Conservation (phyloP, 1,140 invertebrate genomes). For the Sinonovacula constricta region DNA sequence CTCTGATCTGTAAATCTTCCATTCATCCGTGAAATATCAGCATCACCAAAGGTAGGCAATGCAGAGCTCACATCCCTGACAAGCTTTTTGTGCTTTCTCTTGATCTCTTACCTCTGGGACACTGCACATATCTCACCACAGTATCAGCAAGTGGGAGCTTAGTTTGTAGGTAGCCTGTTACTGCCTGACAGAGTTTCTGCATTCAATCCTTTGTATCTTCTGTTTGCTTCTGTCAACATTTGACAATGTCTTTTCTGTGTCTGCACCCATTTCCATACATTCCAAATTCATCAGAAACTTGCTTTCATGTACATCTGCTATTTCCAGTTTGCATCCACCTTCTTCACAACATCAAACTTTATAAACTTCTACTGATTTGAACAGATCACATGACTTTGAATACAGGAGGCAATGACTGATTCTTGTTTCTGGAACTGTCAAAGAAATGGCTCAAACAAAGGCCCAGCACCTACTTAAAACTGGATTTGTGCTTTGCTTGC, state of each 20-base stretch:
- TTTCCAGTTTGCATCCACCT: neutral
- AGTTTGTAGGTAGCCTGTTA: conserved; percentile 9
- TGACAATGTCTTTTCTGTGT: conserved; percentile 6
- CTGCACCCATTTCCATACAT: neutral
- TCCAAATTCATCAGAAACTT: neutral
- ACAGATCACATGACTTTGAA: neutral
- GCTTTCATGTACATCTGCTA: neutral
- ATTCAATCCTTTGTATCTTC: neutral
- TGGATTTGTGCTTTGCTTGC: neutral
- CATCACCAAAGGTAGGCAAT: conserved; percentile 1
- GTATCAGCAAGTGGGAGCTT: neutral
- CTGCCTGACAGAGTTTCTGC: neutral
- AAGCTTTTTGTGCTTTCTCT: conserved; percentile 2
- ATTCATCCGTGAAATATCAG: conserved; percentile 42
- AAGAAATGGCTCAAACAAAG: neutral
- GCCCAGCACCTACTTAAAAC: neutral
- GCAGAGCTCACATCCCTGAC: neutral
- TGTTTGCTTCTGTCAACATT: neutral
- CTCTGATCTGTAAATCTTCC: conserved; percentile 46
- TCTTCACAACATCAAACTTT: conserved; percentile 8
- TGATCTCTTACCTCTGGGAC: conserved; percentile 23
- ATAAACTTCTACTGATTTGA: neutral
- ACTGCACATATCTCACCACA: conserved; percentile 1
- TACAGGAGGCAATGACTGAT: conserved; percentile 1
- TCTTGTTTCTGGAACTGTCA: conserved; percentile 15